Base-by-base conservation (phyloP, 2,113 vertebrate genomes). In the Periophthalmus modestus region DNA sequence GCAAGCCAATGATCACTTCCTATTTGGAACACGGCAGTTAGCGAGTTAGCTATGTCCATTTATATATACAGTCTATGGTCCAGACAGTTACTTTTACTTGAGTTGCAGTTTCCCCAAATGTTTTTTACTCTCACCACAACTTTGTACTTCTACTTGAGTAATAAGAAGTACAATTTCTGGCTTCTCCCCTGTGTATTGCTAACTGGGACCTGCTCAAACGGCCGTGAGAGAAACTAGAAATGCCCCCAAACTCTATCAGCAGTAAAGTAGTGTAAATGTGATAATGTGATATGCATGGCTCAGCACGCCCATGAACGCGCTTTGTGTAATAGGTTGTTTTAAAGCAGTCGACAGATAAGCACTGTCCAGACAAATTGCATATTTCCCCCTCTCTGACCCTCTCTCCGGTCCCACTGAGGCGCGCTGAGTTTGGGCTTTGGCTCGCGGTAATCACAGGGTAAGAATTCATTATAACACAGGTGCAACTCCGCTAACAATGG, bases 291-390 rank as follows among this genome's bases (percentile, higher is more conserved):
- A 39, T 65, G 62, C 62, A 39, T 21, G 62, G n/a, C 18, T 72
- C 72, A 50, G 47, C 68, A 71, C 65, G 57, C 36, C 68, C 54
- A 52, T 63, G 57, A 57, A 28, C 67, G n/a, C 46, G 68, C 70
- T 68, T 74, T 72, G 69, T 77, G 75, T 81, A 79, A 86, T 85
- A 78, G 85, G 77, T 58, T 61, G 55, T 65, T 81, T 80, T 82
- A 79, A 85, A 81, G 68, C 66, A 78, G 73, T 36, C 13, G 6
- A 48, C 28, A 59, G 79, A 85, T 85, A 82, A 89, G 79, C 78
- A 33, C 72, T 36, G 76, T 77, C 82, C 67, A 73, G 74, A 80
- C 66, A 88, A 81, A 87, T 85, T 73, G 62, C 66, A 50, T 83
- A 76, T 85, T 70, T 79, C 59, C 24, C 73, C 71, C 65, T 70